Base-by-base conservation (phyloP, 2,888 invertebrate genomes). In the Thera obeliscata region DNA sequence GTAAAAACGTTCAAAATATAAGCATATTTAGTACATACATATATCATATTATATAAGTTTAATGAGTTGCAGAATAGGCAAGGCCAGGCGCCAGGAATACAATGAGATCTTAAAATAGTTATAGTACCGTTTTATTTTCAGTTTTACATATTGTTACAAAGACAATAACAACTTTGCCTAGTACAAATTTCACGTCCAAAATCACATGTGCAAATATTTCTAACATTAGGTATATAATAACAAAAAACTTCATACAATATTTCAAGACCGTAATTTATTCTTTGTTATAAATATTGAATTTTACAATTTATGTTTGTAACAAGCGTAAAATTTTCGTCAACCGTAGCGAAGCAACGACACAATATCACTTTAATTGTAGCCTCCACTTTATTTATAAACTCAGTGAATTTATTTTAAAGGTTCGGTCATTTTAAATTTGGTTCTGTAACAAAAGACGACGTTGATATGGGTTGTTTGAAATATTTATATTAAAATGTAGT, bases 351-450 rank as follows among this genome's bases (percentile, higher is more conserved):
- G 72, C 73, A 60, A 67, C 67, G 66, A 68, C 74, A 86, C 85
- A 89, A 87, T 87, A 78, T 76, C 68, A 76, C 74, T 76, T 74
- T 84, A 84, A 87, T 87, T 87, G 85, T 83, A 75, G 74, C 73
- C 70, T 72, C 78, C 76, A 74, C 74, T 67, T 71, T 74, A 71
- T 74, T 67, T 74, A 70, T 68, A 60, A 60, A 66, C 66, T 58
- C 65, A 12, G 72, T 65, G 65, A 69, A 69, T 65, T 61, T 69
- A 72, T 76, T 70, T 72, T 55, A 52, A 56, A 66, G 46, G 61
- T 57, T 43, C 36, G 43, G 61, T 49, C 48, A 11, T 65, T 62
- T 65, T 64, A 60, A 56, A 57, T 63, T 52, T 64, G 49, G 4
- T 68, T 64, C 61, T 52, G 50, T 60, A 56, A 55, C n/a, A 60